These are phyloP conservation scores for Syrrhaptes paradoxus DNA, from an alignment of 2,113 vertebrate species.

Conservation along the genomic window DNA sequence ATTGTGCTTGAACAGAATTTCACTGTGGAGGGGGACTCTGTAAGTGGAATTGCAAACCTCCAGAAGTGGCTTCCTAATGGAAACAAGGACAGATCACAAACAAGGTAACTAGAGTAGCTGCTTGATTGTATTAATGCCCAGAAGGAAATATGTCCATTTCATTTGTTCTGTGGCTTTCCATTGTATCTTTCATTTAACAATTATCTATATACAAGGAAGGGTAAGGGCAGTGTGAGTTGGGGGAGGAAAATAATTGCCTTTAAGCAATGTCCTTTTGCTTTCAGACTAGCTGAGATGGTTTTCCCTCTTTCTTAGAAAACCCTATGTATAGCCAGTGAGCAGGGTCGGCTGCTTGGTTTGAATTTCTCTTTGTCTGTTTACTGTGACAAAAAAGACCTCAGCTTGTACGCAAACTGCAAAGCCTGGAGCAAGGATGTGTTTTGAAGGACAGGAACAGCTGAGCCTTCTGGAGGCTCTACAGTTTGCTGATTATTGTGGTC, in stretches of 20 bases:
- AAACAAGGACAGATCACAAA: neutral
- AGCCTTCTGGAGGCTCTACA: neutral
- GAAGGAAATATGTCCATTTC: conserved; percentile 44
- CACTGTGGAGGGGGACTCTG: neutral
- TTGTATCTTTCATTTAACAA: conserved; percentile 45
- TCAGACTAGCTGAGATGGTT: neutral
- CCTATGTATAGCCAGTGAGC: neutral
- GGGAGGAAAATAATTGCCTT: neutral
- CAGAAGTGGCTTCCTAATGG: neutral
- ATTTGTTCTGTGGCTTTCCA: conserved; percentile 19
- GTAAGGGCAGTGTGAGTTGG: neutral
- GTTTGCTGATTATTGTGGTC: neutral
- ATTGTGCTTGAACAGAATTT: neutral
- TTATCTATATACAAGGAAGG: conserved; percentile 6
- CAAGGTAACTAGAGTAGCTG: conserved; percentile 30
- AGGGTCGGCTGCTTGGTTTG: conserved; percentile 27
- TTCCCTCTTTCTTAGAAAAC: neutral
- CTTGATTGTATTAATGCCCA: neutral
- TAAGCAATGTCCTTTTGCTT: conserved; percentile 25
- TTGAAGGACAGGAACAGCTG: conserved; percentile 75
- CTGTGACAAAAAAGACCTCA: conserved; percentile 17
- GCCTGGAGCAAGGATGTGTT: neutral
- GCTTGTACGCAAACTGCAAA: conserved; percentile 11
- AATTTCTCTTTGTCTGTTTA: conserved; percentile 56
- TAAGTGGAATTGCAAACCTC: neutral